Conservation (phyloP, 2,888 invertebrate genomes). For the Clivina fossor region DNA sequence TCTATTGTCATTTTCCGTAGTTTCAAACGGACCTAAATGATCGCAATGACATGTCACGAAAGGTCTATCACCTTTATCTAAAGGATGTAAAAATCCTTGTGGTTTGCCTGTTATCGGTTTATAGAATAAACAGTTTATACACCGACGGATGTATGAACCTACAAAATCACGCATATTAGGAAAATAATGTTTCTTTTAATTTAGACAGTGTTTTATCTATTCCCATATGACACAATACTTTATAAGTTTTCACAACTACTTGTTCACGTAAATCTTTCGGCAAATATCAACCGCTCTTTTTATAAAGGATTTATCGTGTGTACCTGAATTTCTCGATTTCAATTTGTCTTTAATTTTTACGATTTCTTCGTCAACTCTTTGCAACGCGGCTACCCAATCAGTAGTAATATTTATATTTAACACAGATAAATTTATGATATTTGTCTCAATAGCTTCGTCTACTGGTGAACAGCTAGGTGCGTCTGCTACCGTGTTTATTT, state of each 20-base stretch:
- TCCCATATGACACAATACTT: too few species aligned
- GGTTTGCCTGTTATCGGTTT: not conserved
- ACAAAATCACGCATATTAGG: not conserved
- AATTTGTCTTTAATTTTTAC: not conserved
- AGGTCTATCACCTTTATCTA: not conserved
- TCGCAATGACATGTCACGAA: not conserved
- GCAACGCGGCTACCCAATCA: not conserved
- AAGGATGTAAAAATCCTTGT: conserved; percentile 1
- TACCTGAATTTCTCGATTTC: not conserved
- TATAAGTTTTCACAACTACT: too few species aligned
- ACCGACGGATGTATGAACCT: not conserved
- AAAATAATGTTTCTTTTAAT: not conserved
- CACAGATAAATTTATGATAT: not conserved
- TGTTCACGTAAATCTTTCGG: too few species aligned
- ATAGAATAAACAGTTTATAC: conserved; percentile 6
- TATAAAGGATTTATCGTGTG: not conserved
- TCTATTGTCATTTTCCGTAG: conserved; percentile 5
- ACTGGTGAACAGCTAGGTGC: not conserved
- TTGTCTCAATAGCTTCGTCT: not conserved
- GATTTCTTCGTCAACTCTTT: not conserved
- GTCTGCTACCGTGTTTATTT: conserved; percentile 3
- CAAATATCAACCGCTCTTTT: too few species aligned
- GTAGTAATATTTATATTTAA: not conserved
- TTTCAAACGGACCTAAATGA: conserved; percentile 1
- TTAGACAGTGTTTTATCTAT: not conserved